These are phyloP conservation scores for Passerina amoena DNA, from an alignment of 2,113 vertebrate species.

Conservation along the genomic window DNA sequence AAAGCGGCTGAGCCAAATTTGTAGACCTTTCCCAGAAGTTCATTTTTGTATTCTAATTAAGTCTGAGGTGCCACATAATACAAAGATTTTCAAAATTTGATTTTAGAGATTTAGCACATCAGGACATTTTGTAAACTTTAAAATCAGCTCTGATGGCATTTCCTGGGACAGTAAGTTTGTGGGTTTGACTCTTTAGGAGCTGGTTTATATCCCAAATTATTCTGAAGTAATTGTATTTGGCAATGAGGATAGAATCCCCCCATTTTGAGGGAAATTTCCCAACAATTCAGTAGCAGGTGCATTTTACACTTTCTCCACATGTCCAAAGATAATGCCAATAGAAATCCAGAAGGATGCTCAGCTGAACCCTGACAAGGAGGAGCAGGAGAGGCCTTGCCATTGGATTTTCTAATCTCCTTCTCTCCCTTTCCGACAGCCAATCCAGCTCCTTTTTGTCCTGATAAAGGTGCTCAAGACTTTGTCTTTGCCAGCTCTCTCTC, in stretches of 20 bases:
- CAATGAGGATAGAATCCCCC: fast-evolving
- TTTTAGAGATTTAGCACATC: background rate
- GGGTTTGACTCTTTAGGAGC: background rate
- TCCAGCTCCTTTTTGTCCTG: background rate
- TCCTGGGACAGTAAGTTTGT: background rate
- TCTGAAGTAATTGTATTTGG: background rate
- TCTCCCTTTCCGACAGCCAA: background rate
- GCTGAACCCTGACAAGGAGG: background rate
- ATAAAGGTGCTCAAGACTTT: background rate
- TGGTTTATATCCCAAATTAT: background rate
- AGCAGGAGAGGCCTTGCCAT: background rate
- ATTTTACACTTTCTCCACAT: background rate
- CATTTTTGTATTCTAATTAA: background rate
- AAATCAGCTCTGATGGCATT: background rate
- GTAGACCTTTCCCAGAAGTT: background rate
- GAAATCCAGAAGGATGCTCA: background rate
- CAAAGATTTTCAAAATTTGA: background rate
- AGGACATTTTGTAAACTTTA: background rate
- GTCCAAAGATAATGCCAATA: background rate
- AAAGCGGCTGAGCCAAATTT: background rate
- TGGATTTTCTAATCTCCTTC: background rate
- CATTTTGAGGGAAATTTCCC: background rate
- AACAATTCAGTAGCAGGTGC: background rate
- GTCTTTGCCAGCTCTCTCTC: background rate
- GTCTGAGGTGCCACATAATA: background rate